Conservation (phyloP, 2,888 invertebrate species). For the Amorpha juglandis region DNA sequence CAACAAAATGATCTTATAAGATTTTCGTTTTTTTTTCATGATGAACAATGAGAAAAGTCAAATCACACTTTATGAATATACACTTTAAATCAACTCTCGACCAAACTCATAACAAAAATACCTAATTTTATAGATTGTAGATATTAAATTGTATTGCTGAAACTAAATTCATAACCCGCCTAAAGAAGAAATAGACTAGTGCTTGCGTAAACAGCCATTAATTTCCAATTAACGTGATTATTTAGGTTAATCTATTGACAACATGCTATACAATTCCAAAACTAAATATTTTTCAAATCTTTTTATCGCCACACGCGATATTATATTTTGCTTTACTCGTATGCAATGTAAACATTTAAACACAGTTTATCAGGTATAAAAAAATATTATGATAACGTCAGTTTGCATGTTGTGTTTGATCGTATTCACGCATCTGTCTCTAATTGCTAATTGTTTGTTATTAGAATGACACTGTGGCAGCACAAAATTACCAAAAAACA, state of each 20-base stretch:
- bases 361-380: neutral
- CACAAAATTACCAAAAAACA: no score
- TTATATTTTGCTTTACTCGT: neutral
- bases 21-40: no score
- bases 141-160: neutral
- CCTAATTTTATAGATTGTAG: neutral
- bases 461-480: no score
- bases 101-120: neutral
- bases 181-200: neutral
- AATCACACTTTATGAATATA: neutral
- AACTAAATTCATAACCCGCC: neutral
- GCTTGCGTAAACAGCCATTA: constrained; percentile 10
- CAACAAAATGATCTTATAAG: no score
- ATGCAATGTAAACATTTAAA: neutral
- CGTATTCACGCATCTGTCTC: no score
- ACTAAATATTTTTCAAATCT: constrained; percentile 4
- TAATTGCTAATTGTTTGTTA: no score
- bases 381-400: neutral
- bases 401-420: neutral
- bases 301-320: constrained; percentile 2
- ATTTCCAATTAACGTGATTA: constrained; percentile 23
- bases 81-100: neutral
- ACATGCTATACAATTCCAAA: constrained; percentile 4
- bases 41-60: no score
- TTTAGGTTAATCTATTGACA: constrained; percentile 5